Evolutionary conservation across 2,113 vertebrate species (phyloP).

Genomic region (Corythaeola cristata): DNA sequence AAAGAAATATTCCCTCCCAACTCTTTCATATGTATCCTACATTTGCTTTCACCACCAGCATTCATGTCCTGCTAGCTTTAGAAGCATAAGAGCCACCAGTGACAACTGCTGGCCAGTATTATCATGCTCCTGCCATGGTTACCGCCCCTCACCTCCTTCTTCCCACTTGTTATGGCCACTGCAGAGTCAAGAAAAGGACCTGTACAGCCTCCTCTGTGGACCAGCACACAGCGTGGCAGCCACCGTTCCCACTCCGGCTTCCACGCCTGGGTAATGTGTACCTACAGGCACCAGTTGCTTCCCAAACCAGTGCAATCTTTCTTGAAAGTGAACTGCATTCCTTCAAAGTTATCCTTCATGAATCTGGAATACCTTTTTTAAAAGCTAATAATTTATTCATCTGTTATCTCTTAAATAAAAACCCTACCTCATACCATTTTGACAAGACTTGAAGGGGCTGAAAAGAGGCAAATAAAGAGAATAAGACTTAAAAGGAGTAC

Average conservation of each 20-base stretch:
- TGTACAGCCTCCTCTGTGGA: neutral
- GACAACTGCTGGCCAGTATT: neutral
- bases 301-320: neutral
- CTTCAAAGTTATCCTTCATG: neutral
- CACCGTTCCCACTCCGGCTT: fast-evolving
- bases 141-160: neutral
- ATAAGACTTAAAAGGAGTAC: neutral
- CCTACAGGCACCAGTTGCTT: fast-evolving
- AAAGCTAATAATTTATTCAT: neutral
- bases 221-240: fast-evolving
- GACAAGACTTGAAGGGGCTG: neutral
- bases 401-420: neutral
- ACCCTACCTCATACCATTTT: neutral
- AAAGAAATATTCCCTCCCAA: neutral
- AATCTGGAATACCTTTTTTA: neutral
- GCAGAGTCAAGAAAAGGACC: neutral
- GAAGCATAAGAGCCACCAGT: neutral
- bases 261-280: fast-evolving
- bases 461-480: neutral
- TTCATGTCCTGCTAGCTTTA: neutral
- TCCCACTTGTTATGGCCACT: neutral
- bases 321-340: neutral
- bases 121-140: fast-evolving
- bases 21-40: neutral
- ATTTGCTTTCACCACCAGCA: neutral